Evolutionary conservation across 2,888 invertebrate species (phyloP), one percentile per base, ranked within the genome.

Genomic region (Idaea dimidiata): DNA sequence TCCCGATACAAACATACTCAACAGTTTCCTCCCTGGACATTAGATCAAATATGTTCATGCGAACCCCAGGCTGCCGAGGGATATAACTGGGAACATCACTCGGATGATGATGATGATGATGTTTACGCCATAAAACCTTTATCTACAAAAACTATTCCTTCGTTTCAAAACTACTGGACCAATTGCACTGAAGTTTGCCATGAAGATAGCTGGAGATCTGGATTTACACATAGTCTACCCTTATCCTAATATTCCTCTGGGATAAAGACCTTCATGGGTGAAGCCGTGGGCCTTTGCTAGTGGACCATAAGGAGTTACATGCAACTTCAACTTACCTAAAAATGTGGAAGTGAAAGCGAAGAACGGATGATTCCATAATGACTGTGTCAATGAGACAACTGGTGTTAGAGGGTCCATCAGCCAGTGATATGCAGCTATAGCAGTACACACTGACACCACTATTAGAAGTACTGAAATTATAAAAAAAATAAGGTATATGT

Each of bases 351-450:
- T 97, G 78, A 97, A 93, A 17, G 98, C 96, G 89, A 99, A 99
- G 84, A 99, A 97, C 33, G 98, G 97, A 92, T 99, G 99, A 85
- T 98, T 98, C 86, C 96, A 95, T 60, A 99, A 92, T 1, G 99
- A 99, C 86, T 99, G 98, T 17, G 96, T 95, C 67, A 99, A 95
- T 6, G 98, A 96, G 54, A 98, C 96, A 62, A 97, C 95, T n/a
- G 97, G 96, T 17, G 99, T 98, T 63, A 96, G 95, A 0, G 99
- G 98, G 86, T 99, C 99, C 78, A 96, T 96, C 57, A 99, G 92
- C 99, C 99, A 99, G 79, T 97, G 97, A 95, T 98, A 99, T 3
- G 99, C 99, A 8, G 98, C 98, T 63, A 97, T 95, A 14, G 98
- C 97, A 62, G 98, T 98, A 78, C 97, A 97, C 17, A 98, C 93